Base-by-base conservation (phyloP, 2,888 invertebrate species). In the Patella ulyssiponensis region DNA sequence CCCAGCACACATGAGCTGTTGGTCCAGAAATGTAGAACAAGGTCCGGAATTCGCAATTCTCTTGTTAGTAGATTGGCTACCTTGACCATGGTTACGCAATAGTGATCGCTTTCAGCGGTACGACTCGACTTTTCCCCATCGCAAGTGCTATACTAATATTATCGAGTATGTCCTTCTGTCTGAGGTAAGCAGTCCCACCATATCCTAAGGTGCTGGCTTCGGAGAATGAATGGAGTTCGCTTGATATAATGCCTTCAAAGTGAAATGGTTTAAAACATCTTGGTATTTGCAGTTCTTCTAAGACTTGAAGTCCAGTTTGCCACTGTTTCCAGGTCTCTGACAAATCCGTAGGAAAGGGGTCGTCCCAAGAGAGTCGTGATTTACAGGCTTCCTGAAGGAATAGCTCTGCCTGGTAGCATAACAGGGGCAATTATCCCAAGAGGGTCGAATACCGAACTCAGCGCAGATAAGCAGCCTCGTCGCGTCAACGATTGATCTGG, bases 241-340 rank as follows among this genome's bases (percentile, higher is more conserved):
- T 15, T 12, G 5, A 52, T 52, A 17, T 51, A 51, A 9, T 20
- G n/a, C 11, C 15, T 33, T 72, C 52, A 9, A 33, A n/a, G 33
- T 72, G 17, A 17, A 20, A n/a, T 15, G 72, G n/a, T 53, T 53
- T 53, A 1, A 20, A 52, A 72, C 72, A 72, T 72, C 72, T 72
- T 33, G 1, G 17, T 3, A 72, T 20, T 5, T 51, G 23, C 5
- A 72, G 53, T 17, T 33, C 72, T 44, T 71, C 44, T 44, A 71
- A n/a, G 15, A 4, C 51, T n/a, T 17, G 17, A 3, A 51, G 51
- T 23, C 23, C n/a, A n/a, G 15, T 56, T 56, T 56, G 56, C 56
- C 56, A 56, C 56, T 56, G 17, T 56, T 15, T 56, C 56, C 56
- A 56, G 17, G 56, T 17, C 56, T 56, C 17, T 15, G 56, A 56